Evolutionary conservation across 2,797 vertebrate genomes (phyloP).

Genomic region (Enteromius radiatus): DNA sequence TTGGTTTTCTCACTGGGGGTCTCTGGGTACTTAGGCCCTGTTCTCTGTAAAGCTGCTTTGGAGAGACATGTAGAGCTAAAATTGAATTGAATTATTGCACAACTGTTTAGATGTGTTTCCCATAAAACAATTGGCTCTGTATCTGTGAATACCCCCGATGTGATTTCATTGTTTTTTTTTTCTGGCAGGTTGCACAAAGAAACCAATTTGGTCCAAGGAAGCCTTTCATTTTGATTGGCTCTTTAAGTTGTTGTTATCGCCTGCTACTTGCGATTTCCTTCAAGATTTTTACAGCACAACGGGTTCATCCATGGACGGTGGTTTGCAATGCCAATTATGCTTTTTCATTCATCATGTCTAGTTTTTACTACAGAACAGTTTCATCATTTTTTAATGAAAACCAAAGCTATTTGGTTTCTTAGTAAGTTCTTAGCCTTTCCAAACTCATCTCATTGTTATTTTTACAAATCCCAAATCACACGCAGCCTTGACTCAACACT

Average conservation of each 20-base stretch:
- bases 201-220: constrained; percentile 19
- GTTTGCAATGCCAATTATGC: background rate
- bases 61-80: background rate
- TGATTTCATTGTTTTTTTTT: background rate
- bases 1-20: constrained; percentile 10
- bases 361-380: background rate
- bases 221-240: constrained; percentile 24
- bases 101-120: constrained; percentile 21
- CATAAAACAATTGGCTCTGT: background rate
- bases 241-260: background rate
- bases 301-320: background rate
- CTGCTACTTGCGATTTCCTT: background rate
- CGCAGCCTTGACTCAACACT: constrained; percentile 34
- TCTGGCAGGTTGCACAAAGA: constrained; percentile 20
- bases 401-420: background rate
- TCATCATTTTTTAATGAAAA: background rate
- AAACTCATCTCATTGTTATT: constrained; percentile 9
- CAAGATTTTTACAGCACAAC: background rate
- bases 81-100: background rate
- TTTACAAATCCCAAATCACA: constrained; percentile 27
- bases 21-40: background rate
- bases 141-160: background rate
- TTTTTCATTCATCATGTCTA: background rate
- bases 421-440: background rate
- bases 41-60: background rate